These are phyloP conservation scores for Ecliptopera silaceata DNA, from an alignment of 2,888 invertebrate species.

Conservation along the genomic window DNA sequence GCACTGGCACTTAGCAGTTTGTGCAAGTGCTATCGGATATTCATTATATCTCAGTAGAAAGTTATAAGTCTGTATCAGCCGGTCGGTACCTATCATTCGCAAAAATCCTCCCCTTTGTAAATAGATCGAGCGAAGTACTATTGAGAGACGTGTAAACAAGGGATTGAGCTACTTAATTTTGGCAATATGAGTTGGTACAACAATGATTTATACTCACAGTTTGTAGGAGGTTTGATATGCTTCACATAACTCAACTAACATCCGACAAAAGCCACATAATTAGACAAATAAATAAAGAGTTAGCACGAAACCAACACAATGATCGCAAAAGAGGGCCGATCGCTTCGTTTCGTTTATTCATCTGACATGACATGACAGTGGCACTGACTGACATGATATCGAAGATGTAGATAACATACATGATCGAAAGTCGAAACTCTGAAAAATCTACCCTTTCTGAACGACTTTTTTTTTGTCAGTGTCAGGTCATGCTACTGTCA, in stretches of 20 bases:
- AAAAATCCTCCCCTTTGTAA: slow-evolving; percentile 78
- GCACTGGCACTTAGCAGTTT: neutral
- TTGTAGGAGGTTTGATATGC: slow-evolving; percentile 44
- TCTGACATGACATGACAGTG: slow-evolving; percentile 44
- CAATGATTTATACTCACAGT: slow-evolving; percentile 59
- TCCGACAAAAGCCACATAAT: slow-evolving; percentile 65
- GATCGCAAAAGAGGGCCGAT: slow-evolving; percentile 62
- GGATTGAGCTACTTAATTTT: slow-evolving; percentile 48
- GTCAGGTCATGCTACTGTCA: neutral
- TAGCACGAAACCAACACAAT: slow-evolving; percentile 49
- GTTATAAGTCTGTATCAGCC: slow-evolving; percentile 7
- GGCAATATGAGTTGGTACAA: slow-evolving; percentile 17
- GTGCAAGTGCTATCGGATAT: slow-evolving; percentile 3
- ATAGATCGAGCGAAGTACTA: slow-evolving; percentile 58
- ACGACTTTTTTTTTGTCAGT: no score
- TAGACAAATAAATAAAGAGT: slow-evolving; percentile 65
- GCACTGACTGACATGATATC: no score
- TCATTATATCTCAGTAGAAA: neutral
- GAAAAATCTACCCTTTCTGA: no score
- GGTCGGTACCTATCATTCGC: slow-evolving; percentile 28
- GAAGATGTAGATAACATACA: no score
- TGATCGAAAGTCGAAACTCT: no score
- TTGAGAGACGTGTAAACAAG: slow-evolving; percentile 79
- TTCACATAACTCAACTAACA: slow-evolving; percentile 57
- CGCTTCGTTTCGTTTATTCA: slow-evolving; percentile 32